Conservation (phyloP, 2,888 invertebrate genomes). For the Agrilus mali region DNA sequence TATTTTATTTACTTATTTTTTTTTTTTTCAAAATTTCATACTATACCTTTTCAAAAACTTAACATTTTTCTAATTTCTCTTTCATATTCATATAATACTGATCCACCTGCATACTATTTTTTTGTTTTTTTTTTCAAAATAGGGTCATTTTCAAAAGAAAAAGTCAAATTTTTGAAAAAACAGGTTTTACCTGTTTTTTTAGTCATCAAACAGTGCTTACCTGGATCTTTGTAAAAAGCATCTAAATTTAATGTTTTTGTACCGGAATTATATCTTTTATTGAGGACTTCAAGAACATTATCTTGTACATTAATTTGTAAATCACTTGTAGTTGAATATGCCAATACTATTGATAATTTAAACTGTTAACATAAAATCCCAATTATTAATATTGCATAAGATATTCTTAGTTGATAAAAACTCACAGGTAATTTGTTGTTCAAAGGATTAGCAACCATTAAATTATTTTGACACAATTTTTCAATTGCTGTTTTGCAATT, state of each 20-base stretch:
- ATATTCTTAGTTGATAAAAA: background rate
- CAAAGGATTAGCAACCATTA: conserved; percentile 27
- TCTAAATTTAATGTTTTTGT: conserved; percentile 31
- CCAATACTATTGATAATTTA: conserved; percentile 31
- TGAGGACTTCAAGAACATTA: conserved; percentile 29
- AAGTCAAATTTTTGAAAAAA: no score
- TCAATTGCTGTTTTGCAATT: conserved; percentile 39
- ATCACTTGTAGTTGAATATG: conserved; percentile 33
- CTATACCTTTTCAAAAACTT: no score
- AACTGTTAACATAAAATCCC: conserved; percentile 16
- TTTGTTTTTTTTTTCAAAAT: no score
- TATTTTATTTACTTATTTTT: no score
- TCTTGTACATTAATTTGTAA: conserved; percentile 36
- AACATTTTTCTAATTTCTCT: no score
- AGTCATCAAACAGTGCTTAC: conserved; percentile 17
- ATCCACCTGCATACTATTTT: no score
- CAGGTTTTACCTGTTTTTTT: no score
- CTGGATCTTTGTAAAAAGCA: conserved; percentile 34
- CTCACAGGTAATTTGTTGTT: conserved; percentile 19
- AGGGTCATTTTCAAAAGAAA: no score
- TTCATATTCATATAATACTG: no score
- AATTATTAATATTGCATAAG: background rate
- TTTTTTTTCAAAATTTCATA: no score
- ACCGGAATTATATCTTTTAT: conserved; percentile 26
- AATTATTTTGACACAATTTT: conserved; percentile 34